Conservation (phyloP, 1,140 invertebrate species). For the Megalonaias nervosa region DNA sequence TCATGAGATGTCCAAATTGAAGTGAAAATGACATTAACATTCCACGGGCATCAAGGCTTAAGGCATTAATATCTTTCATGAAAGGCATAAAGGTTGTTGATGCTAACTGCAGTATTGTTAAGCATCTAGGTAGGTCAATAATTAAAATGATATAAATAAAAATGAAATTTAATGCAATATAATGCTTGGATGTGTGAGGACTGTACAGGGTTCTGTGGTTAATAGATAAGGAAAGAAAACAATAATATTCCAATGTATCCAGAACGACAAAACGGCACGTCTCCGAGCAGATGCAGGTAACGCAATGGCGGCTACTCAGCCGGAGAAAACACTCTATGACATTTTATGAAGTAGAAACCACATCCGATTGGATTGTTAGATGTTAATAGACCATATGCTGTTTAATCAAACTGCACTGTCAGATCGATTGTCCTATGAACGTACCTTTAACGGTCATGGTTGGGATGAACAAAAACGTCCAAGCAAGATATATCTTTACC, state of each 20-base stretch:
- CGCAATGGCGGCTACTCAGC: background rate
- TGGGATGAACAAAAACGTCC: constrained; percentile 10
- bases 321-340: constrained; percentile 6
- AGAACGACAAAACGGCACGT: constrained; percentile 12
- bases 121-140: constrained; percentile 26
- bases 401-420: constrained; percentile 31
- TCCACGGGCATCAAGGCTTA: constrained; percentile 14
- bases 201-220: constrained; percentile 23
- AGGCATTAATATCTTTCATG: constrained; percentile 24
- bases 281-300: constrained; percentile 9
- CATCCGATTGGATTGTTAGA: constrained; percentile 34
- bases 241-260: constrained; percentile 29
- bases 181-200: constrained; percentile 20
- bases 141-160: constrained; percentile 31
- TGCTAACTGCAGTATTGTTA: constrained; percentile 16
- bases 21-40: constrained; percentile 29
- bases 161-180: constrained; percentile 27
- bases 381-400: constrained; percentile 27
- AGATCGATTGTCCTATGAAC: constrained; percentile 31
- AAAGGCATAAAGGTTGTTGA: background rate
- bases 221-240: background rate
- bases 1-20: constrained; percentile 34
- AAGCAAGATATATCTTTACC: constrained; percentile 9
- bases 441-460: constrained; percentile 31
- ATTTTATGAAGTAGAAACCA: constrained; percentile 10